These are phyloP conservation scores for Dexiosoma caninum DNA, from an alignment of 2,888 invertebrate species.

Conservation along the genomic window DNA sequence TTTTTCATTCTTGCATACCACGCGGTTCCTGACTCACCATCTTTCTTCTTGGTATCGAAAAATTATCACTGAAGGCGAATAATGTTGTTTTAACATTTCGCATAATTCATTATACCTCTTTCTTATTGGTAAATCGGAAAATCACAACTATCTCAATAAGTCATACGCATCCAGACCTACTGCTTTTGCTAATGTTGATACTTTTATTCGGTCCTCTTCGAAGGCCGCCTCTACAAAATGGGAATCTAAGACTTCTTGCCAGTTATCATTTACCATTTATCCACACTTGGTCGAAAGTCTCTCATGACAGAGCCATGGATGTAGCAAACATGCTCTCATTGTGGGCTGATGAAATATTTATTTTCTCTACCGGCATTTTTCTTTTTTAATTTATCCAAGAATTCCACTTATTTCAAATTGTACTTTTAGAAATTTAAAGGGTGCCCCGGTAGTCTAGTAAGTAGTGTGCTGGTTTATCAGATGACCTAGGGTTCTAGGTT, in stretches of 20 bases:
- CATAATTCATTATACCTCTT: constrained; percentile 37
- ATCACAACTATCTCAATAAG: constrained; percentile 45
- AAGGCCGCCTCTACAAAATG: constrained; percentile 24
- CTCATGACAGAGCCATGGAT: background rate
- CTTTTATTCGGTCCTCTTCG: constrained; percentile 44
- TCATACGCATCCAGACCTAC: constrained; percentile 55
- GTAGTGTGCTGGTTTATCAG: too few species aligned
- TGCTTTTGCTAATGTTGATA: constrained; percentile 40
- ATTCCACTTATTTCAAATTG: too few species aligned
- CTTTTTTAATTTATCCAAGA: too few species aligned
- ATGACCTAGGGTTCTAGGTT: too few species aligned
- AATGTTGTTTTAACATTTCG: constrained; percentile 26
- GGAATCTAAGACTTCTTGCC: constrained; percentile 9
- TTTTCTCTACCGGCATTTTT: background rate
- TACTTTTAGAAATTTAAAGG: too few species aligned
- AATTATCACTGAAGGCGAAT: constrained; percentile 46
- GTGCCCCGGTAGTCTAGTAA: too few species aligned
- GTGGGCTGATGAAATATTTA: background rate
- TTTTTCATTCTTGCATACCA: constrained; percentile 26
- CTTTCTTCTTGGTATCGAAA: constrained; percentile 40
- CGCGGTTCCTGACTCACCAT: background rate
- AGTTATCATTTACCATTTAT: background rate
- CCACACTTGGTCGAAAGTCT: background rate
- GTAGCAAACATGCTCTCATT: background rate
- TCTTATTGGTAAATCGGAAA: constrained; percentile 41